Conservation (phyloP, 2,888 invertebrate species). For the Cryptophagus acutangulus region DNA sequence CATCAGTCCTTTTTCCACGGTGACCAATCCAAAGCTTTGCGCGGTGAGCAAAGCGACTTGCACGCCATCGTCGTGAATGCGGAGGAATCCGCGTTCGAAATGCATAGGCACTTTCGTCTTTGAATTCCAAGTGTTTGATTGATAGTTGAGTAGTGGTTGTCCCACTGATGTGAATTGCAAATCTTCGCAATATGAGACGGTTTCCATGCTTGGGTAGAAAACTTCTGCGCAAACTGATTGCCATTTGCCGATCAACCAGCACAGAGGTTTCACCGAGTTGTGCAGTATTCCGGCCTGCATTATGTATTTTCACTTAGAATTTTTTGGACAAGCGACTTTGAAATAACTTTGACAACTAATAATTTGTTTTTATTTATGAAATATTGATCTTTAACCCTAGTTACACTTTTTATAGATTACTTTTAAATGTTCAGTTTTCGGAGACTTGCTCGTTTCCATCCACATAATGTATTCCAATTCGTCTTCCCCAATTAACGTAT, state of each 20-base stretch:
- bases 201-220: slow-evolving; percentile 53
- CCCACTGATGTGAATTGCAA: slow-evolving; percentile 56
- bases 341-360: too few species aligned
- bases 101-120: slow-evolving; percentile 56
- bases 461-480: slow-evolving; percentile 11
- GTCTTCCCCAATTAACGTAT: slow-evolving; percentile 12
- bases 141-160: slow-evolving; percentile 58
- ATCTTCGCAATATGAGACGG: slow-evolving; percentile 56
- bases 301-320: too few species aligned
- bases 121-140: slow-evolving; percentile 52
- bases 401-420: slow-evolving; percentile 17
- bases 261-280: slow-evolving; percentile 52
- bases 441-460: slow-evolving; percentile 16
- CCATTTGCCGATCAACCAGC: slow-evolving; percentile 61
- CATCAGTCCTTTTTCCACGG: slow-evolving; percentile 55
- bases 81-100: slow-evolving; percentile 58
- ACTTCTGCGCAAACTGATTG: slow-evolving; percentile 51
- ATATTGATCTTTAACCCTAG: too few species aligned
- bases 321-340: too few species aligned
- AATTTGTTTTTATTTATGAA: neutral
- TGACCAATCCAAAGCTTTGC: slow-evolving; percentile 60
- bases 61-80: slow-evolving; percentile 54
- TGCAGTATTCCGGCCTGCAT: too few species aligned
- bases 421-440: slow-evolving; percentile 15
- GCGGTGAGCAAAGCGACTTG: slow-evolving; percentile 54